Evolutionary conservation across 2,113 vertebrate genomes (phyloP).

Genomic region (Poicephalus gulielmi): DNA sequence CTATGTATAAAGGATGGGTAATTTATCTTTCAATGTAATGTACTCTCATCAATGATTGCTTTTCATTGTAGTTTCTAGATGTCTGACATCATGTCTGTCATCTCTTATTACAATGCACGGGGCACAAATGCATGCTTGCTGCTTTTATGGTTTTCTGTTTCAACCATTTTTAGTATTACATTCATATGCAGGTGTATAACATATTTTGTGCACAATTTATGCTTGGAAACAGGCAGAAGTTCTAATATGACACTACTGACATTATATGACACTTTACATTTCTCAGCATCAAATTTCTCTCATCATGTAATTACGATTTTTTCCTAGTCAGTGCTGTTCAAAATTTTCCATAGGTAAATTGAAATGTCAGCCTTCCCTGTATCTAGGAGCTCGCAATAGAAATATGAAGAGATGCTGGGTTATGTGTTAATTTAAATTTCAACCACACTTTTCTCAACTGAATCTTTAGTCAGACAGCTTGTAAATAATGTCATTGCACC

Average conservation of each 20-base stretch:
- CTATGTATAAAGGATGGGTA: background rate
- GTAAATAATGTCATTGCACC: background rate
- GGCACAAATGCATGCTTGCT: background rate
- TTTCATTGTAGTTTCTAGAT: background rate
- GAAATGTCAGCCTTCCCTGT: background rate
- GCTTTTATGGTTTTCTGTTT: background rate
- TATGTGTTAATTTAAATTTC: background rate
- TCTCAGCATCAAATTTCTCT: background rate
- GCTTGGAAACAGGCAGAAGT: background rate
- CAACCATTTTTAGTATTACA: background rate
- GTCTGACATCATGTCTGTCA: rapidly evolving
- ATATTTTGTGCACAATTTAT: background rate
- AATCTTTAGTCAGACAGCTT: background rate
- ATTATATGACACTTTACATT: background rate
- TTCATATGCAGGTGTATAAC: background rate
- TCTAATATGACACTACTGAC: rapidly evolving
- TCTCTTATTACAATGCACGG: background rate
- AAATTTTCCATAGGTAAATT: background rate
- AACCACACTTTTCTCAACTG: background rate
- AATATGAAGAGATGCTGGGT: background rate
- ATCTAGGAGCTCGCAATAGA: background rate
- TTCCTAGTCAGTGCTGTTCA: background rate
- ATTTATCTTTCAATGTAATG: background rate
- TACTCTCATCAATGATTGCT: background rate
- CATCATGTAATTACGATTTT: background rate